A percentile compares a stretch with the other conserved stretches of the same genome.
These are phyloP conservation scores for Andrena haemorrhoa DNA, from an alignment of 2,888 invertebrate species.

Conservation along the genomic window DNA sequence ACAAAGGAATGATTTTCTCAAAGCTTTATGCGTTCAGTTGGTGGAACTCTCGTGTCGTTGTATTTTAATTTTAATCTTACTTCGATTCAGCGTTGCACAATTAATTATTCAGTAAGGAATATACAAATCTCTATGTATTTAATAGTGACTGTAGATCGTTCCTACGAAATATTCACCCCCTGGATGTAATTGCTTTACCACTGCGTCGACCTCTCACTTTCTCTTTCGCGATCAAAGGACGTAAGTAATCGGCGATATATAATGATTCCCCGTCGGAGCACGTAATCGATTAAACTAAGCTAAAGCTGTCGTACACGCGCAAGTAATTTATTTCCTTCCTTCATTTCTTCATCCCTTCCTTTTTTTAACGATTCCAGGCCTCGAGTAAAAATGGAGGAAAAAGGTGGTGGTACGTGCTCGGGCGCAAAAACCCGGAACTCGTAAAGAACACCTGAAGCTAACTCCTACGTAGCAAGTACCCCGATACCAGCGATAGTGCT, in stretches of 20 bases:
- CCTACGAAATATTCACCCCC: not conserved
- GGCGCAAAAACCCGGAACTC: conserved; percentile 6
- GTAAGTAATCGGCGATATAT: conserved; percentile 30
- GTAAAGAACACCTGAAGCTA: conserved; percentile 27
- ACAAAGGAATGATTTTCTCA: too few species aligned
- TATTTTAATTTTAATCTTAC: not conserved
- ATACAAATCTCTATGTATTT: not conserved
- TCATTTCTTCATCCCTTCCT: not conserved
- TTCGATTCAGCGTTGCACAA: too few species aligned
- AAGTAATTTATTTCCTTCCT: conserved; percentile 48
- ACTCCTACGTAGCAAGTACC: not conserved
- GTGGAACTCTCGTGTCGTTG: too few species aligned
- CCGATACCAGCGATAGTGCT: not conserved
- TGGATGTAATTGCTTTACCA: conserved; percentile 25
- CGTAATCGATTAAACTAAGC: conserved; percentile 56
- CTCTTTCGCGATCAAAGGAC: conserved; percentile 24
- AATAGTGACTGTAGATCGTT: not conserved
- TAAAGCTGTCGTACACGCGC: conserved; percentile 27
- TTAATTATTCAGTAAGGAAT: too few species aligned
- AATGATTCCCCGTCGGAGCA: conserved; percentile 42
- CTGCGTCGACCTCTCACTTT: not conserved
- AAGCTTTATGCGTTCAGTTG: too few species aligned
- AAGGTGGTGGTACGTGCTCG: conserved; percentile 30
- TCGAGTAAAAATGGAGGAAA: conserved; percentile 26
- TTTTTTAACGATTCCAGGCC: conserved; percentile 28